A percentile compares a stretch with the other conserved stretches of the same genome.
These are phyloP conservation scores for Miltochrista miniata DNA, from an alignment of 2,888 invertebrate genomes.

Conservation along the genomic window DNA sequence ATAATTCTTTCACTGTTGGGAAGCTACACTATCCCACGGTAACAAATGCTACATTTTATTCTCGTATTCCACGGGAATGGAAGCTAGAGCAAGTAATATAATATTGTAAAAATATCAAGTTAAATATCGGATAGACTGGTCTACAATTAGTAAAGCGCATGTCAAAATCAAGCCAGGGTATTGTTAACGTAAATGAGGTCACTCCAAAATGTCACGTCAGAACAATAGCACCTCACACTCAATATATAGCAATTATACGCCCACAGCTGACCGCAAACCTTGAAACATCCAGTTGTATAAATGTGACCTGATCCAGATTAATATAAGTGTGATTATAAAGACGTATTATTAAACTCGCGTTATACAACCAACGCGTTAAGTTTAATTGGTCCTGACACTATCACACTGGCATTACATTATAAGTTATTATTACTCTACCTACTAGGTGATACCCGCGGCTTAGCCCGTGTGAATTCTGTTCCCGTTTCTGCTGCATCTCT, in stretches of 20 bases:
- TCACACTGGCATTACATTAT: too few species aligned
- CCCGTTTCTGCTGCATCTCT: too few species aligned
- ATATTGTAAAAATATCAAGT: neutral
- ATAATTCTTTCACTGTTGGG: too few species aligned
- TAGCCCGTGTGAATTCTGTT: too few species aligned
- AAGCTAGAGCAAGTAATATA: too few species aligned
- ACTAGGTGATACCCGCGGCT: too few species aligned
- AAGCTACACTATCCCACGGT: too few species aligned
- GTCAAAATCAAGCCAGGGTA: conserved; percentile 17
- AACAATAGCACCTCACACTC: conserved; percentile 33
- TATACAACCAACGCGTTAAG: neutral
- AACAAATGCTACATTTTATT: too few species aligned
- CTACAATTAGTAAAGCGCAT: too few species aligned
- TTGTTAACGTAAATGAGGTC: conserved; percentile 36
- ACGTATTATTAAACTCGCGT: neutral
- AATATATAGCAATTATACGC: conserved; percentile 38
- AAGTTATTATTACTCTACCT: too few species aligned
- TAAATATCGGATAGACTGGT: neutral
- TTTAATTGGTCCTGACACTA: neutral
- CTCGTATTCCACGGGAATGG: too few species aligned
- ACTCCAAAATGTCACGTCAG: conserved; percentile 33
- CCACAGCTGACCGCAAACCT: conserved; percentile 37
- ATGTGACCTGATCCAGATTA: conserved; percentile 36
- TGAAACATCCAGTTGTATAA: conserved; percentile 28
- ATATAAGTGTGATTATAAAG: conserved; percentile 10